Evolutionary conservation across 2,888 invertebrate species (phyloP), one percentile per base, ranked within the genome.

Genomic region (Subacronicta megacephala): DNA sequence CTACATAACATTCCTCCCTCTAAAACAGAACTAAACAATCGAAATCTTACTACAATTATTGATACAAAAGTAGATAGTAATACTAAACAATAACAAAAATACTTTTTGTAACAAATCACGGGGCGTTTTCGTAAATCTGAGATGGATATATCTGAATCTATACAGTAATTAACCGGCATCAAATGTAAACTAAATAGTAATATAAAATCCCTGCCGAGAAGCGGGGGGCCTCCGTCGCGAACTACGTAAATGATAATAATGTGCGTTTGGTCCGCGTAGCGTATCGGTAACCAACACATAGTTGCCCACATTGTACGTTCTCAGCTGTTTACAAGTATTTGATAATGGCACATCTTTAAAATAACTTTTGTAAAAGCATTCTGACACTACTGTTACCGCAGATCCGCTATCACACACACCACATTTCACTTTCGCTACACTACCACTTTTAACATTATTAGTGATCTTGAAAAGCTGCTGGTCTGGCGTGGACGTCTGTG

Each of bases 341-440:
- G 52, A 52, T 45, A 52, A 52, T 15, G 52, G 52, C 45, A 37
- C 36, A 26, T 17, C 9, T 26, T 26, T 44, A 2, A 52, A 29
- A 51, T 43, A 1, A 6, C 7, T 44, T 37, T 29, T 9, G 33
- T 40, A 33, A 4, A 33, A 33, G 1, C 3, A 1, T 13, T 42
- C 35, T 4, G 52, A 44, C 5, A 52, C 16, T 3, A 38, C 52
- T 0, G 46, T 46, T 15, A 38, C 46, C 10, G 45, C 45, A 0
- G 52, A 36, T 0, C 23, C 23, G 23, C 23, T 23, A 23, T 23
- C 23, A 1, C 44, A 18, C 40, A 29, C 1, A 18, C 29, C 4
- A 12, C 49, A 49, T 5, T 31, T 38, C 31, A 40, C 47, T 26
- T 26, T 16, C n/a, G 0, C 18, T 33, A n/a, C 43, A 18, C 43